These are phyloP conservation scores for Rousettus madagascariensis DNA, from an alignment of 2,797 vertebrate genomes.

Conservation along the genomic window DNA sequence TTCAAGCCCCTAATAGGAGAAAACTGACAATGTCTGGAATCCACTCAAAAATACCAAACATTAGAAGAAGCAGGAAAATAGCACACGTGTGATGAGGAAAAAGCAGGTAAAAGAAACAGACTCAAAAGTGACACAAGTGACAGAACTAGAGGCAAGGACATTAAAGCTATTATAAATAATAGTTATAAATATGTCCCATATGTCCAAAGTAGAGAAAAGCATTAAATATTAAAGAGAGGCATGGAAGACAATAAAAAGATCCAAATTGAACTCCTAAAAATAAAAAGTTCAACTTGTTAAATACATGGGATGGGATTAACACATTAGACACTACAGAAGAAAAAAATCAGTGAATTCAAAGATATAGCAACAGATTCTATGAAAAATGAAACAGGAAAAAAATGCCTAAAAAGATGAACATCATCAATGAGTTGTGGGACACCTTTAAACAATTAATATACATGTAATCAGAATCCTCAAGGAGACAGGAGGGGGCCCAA, in stretches of 20 bases:
- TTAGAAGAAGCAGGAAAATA: conserved; percentile 43
- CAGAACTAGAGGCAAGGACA: background rate
- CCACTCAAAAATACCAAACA: background rate
- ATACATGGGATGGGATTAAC: background rate
- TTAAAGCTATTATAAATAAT: background rate
- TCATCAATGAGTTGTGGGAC: background rate
- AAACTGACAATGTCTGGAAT: background rate
- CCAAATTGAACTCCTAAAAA: background rate
- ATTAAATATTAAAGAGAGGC: conserved; percentile 10
- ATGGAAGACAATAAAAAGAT: background rate
- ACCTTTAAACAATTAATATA: conserved; percentile 27
- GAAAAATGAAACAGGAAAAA: background rate
- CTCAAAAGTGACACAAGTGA: background rate
- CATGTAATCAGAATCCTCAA: background rate
- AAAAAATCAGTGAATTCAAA: conserved; percentile 29
- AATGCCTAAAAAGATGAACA: background rate
- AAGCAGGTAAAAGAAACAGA: conserved; percentile 23
- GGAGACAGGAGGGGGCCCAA: background rate
- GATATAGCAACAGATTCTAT: background rate
- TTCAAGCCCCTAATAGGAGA: background rate
- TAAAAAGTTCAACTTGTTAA: background rate
- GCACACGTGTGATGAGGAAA: background rate
- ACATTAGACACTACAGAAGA: background rate
- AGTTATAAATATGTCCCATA: background rate
- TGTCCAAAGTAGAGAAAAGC: conserved; percentile 17